phyloP scores from a whole-genome alignment of 2,113 vertebrate genomes.

The Egretta garzetta region DNA sequence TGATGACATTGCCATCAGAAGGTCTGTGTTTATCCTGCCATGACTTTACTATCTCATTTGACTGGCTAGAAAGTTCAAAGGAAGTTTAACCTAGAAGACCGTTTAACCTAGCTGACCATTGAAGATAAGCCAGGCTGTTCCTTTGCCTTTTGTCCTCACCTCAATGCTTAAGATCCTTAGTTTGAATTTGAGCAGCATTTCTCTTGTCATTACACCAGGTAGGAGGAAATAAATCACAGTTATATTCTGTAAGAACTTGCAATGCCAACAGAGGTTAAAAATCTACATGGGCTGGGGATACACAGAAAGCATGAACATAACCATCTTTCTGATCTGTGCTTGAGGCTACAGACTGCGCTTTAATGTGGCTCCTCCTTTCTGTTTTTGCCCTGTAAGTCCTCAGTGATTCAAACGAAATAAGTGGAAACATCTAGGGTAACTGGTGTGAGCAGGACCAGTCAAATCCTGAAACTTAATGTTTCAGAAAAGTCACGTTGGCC shows the following conservation, averaged over 20 bases:
- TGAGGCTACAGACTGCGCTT: rapidly evolving
- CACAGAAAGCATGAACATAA: neutral
- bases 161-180: neutral
- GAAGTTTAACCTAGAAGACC: neutral
- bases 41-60: neutral
- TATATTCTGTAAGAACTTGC: neutral
- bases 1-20: neutral
- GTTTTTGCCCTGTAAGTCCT: neutral
- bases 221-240: neutral
- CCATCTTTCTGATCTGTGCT: neutral
- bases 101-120: rapidly evolving
- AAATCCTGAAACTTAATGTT: neutral
- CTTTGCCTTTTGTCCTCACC: neutral
- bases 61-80: neutral
- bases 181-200: neutral
- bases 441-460: neutral
- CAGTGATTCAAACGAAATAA: neutral
- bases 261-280: neutral
- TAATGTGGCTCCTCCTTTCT: neutral
- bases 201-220: neutral
- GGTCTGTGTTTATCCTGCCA: neutral
- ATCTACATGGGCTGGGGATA: rapidly evolving
- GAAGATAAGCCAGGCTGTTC: neutral
- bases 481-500: neutral
- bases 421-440: neutral